A percentile compares a stretch with the other conserved stretches of the same genome.
Evolutionary conservation across 2,113 vertebrate genomes (phyloP).

Genomic region (Gasterosteus nipponicus): DNA sequence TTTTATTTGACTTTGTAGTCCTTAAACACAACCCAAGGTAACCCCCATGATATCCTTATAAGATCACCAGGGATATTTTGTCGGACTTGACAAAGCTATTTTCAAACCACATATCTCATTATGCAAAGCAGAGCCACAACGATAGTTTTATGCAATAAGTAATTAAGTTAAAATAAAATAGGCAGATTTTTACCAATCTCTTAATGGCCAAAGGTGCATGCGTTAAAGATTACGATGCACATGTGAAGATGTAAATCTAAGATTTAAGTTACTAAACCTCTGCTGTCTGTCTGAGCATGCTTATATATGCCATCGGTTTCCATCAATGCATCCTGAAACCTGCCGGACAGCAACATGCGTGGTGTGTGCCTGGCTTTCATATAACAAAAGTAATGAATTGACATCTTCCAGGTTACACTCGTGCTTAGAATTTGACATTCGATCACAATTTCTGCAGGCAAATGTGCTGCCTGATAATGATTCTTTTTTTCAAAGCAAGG

Average conservation of each 20-base stretch:
- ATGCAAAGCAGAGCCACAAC: not conserved
- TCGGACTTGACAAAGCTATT: not conserved
- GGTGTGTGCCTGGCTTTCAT: not conserved
- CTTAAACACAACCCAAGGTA: not conserved
- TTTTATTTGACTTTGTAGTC: too few species aligned
- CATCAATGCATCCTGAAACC: not conserved
- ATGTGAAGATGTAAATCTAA: not conserved
- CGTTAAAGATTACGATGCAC: too few species aligned
- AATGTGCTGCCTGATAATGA: not conserved
- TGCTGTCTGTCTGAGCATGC: conserved; percentile 9
- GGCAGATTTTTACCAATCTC: not conserved
- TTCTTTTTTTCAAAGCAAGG: conserved; percentile 29
- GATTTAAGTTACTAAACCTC: not conserved
- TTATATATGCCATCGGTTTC: not conserved
- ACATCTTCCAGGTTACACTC: not conserved
- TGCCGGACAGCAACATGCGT: not conserved
- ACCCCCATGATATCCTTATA: not conserved
- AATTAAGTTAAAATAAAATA: not conserved
- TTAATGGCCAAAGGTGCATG: too few species aligned
- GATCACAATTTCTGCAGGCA: not conserved
- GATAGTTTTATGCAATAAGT: not conserved
- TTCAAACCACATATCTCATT: not conserved
- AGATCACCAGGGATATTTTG: not conserved
- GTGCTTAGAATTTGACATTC: not conserved
- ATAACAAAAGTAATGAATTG: not conserved